Evolutionary conservation across 2,113 vertebrate species (phyloP).

Genomic region (Piaya cayana): DNA sequence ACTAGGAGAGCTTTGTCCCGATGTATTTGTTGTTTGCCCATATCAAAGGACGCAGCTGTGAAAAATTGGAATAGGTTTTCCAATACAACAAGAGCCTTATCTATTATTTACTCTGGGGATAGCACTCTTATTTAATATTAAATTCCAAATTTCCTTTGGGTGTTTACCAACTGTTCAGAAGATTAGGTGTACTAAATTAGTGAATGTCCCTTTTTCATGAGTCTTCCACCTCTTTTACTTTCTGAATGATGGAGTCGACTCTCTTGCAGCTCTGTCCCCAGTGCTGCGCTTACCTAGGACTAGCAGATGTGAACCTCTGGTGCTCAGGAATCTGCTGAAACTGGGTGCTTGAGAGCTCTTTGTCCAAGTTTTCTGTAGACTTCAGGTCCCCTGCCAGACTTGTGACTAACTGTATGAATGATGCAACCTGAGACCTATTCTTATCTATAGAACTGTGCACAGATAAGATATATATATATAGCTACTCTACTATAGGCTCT

Average conservation of each 20-base stretch:
- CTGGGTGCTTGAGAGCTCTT: not conserved
- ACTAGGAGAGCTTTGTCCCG: not conserved
- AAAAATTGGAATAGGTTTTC: not conserved
- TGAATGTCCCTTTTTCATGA: not conserved
- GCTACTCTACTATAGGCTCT: not conserved
- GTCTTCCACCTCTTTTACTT: not conserved
- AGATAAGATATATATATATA: not conserved
- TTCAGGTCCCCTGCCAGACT: not conserved
- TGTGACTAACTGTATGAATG: not conserved
- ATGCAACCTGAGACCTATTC: constrained; percentile 1
- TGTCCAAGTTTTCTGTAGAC: not conserved
- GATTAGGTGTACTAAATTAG: not conserved
- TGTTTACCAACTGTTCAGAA: not conserved
- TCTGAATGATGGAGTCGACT: not conserved
- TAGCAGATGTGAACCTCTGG: not conserved
- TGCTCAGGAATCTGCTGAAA: not conserved
- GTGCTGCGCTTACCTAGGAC: not conserved
- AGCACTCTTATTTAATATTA: constrained; percentile 1
- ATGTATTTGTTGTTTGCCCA: not conserved
- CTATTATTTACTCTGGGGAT: constrained; percentile 35
- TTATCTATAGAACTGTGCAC: not conserved
- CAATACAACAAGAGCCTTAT: not conserved
- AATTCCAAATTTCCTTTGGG: not conserved
- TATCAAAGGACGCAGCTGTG: not conserved
- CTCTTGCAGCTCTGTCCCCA: not conserved